phyloP scores from a whole-genome alignment of 2,888 invertebrate genomes.

The Liopterus haemorrhoidalis region DNA sequence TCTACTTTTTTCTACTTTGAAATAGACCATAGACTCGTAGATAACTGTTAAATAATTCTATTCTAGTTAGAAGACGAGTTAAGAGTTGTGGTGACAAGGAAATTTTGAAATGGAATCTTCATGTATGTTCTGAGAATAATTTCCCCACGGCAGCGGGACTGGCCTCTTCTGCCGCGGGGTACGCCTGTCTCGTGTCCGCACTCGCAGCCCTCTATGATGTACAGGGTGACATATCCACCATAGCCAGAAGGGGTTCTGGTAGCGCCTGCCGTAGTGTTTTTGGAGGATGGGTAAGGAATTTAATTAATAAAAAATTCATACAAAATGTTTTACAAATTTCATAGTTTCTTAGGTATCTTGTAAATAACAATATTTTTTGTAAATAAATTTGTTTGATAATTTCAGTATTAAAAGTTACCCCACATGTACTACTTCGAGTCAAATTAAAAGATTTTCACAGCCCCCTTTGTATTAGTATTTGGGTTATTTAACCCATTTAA shows the following conservation, averaged over 20 bases:
- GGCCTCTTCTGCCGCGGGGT: conserved; percentile 97
- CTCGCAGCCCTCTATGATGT: conserved; percentile 71
- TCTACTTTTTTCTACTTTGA: too few relatives aligned
- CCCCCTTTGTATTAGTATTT: too few relatives aligned
- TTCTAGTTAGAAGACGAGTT: conserved; percentile 49
- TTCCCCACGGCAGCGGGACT: conserved; percentile 98
- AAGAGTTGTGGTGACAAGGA: conserved; percentile 38
- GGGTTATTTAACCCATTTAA: too few relatives aligned
- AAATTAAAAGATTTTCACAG: too few relatives aligned
- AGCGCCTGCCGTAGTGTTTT: conserved; percentile 93
- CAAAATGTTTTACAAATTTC: too few relatives aligned
- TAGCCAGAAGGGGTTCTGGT: conserved; percentile 86
- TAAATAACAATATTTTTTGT: too few relatives aligned
- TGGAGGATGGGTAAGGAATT: conserved; percentile 77
- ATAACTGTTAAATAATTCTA: conserved; percentile 21
- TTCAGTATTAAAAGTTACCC: too few relatives aligned
- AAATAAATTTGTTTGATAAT: too few relatives aligned
- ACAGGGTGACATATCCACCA: conserved; percentile 63
- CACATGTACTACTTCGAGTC: too few relatives aligned
- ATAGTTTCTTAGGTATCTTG: too few relatives aligned
- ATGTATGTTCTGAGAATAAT: conserved; percentile 87
- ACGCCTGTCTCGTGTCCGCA: conserved; percentile 83
- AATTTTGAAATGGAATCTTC: conserved; percentile 64
- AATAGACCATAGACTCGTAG: too few relatives aligned
- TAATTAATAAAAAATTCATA: too few relatives aligned